phyloP scores from a whole-genome alignment of 2,888 invertebrate species.

The Idaea biselata region DNA sequence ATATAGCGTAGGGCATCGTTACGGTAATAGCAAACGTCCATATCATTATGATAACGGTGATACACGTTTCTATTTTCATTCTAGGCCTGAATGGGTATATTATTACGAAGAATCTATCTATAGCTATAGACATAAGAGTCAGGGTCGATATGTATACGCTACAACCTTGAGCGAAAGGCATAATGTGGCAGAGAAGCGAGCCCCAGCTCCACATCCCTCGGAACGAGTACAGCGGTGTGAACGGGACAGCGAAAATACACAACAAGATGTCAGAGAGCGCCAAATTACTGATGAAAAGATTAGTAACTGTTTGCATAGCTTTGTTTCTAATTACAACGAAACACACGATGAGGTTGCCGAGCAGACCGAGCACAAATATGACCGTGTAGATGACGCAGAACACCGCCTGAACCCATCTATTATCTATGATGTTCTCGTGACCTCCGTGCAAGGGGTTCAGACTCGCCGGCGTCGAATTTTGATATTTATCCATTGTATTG shows the following conservation, averaged over 20 bases:
- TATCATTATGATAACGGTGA: slow-evolving; percentile 91
- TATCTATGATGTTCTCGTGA: slow-evolving; percentile 81
- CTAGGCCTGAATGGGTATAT: slow-evolving; percentile 96
- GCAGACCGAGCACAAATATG: slow-evolving; percentile 93
- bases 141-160: slow-evolving; percentile 98
- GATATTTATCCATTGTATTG: slow-evolving; percentile 43
- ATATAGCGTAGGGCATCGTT: slow-evolving; percentile 95
- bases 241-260: slow-evolving; percentile 96
- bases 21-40: slow-evolving; percentile 94
- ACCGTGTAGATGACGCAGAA: slow-evolving; percentile 89
- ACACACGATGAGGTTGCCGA: slow-evolving; percentile 95
- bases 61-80: slow-evolving; percentile 93
- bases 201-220: slow-evolving; percentile 97
- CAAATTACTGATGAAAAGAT: slow-evolving; percentile 97
- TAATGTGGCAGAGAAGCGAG: slow-evolving; percentile 92
- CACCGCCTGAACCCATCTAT: slow-evolving; percentile 84
- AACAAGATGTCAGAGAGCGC: slow-evolving; percentile 97
- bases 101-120: slow-evolving; percentile 98
- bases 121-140: slow-evolving; percentile 97
- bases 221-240: slow-evolving; percentile 97
- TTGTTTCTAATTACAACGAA: slow-evolving; percentile 95
- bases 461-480: slow-evolving; percentile 43
- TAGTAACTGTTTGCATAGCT: slow-evolving; percentile 98
- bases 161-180: slow-evolving; percentile 96
- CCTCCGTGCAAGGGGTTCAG: slow-evolving; percentile 40